Percentiles rank a stretch among this genome's conserved stretches.
These are phyloP conservation scores for Micrasema minimum DNA, from an alignment of 1,140 invertebrate species.

Conservation along the genomic window DNA sequence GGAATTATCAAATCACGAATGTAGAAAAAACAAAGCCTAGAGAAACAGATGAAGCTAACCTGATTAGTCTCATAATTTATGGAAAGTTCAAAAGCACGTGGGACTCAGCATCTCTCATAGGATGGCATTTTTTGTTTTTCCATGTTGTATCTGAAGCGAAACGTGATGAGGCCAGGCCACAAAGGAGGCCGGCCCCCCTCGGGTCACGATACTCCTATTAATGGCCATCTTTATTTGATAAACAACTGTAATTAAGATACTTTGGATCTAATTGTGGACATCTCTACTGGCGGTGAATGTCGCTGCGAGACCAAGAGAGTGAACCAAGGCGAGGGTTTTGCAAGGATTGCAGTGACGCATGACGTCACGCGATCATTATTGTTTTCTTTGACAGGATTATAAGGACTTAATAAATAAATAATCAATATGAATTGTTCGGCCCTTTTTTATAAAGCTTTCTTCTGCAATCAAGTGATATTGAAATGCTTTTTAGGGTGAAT, in stretches of 20 bases:
- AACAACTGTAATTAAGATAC: constrained; percentile 47
- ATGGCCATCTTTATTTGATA: constrained; percentile 46
- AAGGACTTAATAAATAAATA: not conserved
- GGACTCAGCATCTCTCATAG: constrained; percentile 42
- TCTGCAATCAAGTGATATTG: too few species aligned
- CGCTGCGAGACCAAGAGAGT: constrained; percentile 13
- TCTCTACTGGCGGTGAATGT: constrained; percentile 33
- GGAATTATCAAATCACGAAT: constrained; percentile 42
- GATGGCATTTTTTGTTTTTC: constrained; percentile 45
- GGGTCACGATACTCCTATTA: constrained; percentile 43
- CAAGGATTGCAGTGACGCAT: not conserved
- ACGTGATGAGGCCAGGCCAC: constrained; percentile 41
- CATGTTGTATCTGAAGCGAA: constrained; percentile 33
- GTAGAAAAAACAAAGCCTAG: constrained; percentile 31
- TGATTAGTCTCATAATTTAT: constrained; percentile 47
- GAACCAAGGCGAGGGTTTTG: not conserved
- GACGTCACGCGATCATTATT: constrained; percentile 21
- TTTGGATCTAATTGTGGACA: constrained; percentile 46
- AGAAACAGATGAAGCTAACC: constrained; percentile 42
- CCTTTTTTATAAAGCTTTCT: too few species aligned
- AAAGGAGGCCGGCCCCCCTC: constrained; percentile 41
- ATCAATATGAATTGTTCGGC: too few species aligned
- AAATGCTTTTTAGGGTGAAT: too few species aligned
- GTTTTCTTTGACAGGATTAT: not conserved
- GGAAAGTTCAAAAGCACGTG: constrained; percentile 48